Base-by-base conservation (phyloP, 2,797 vertebrate genomes). In the Salarias fasciatus region DNA sequence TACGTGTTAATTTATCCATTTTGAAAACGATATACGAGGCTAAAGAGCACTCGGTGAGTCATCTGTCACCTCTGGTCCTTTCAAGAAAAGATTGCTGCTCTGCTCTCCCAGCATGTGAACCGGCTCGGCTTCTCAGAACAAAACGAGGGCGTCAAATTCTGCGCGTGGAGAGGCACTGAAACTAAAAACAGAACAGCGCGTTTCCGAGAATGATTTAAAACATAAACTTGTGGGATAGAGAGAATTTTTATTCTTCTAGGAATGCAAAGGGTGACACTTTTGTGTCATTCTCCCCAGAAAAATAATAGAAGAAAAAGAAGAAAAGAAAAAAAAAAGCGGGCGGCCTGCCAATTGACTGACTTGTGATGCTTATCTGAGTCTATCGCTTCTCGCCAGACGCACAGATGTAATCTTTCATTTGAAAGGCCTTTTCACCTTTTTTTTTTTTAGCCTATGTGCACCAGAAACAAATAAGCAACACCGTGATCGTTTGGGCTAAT, bases 191-290 rank as follows among this genome's bases (percentile, higher is more conserved):
- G 24, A 85, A 70, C 69, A 77, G 30, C n/a, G n/a, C n/a, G 53
- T 81, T 93, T 92, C 91, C 84, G 78, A 88, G 92, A 92, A 92
- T 69, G 72, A 88, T 77, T 82, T 10, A 73, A 80, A 72, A 36
- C 50, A 81, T 60, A 67, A 8, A 29, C 24, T 0, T 24, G 44
- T 1, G 6, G 13, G 12, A 69, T 13, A 45, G 58, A 62, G 52
- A 29, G 15, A 33, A 14, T 24, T 36, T 37, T 38, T 40, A 12
- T 12, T 11, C 11, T n/a, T n/a, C 35, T 24, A 24, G 18, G 18
- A 24, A 24, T 3, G 18, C 24, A 24, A 24, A 24, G 24, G 18
- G 18, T 24, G 18, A 14, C 12, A 59, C 77, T 86, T 79, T 78
- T n/a, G 51, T 80, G 75, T 85, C 81, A 86, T 40, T 77, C 47